Base-by-base conservation (phyloP, 2,888 invertebrate species). In the Coleophora deauratella region DNA sequence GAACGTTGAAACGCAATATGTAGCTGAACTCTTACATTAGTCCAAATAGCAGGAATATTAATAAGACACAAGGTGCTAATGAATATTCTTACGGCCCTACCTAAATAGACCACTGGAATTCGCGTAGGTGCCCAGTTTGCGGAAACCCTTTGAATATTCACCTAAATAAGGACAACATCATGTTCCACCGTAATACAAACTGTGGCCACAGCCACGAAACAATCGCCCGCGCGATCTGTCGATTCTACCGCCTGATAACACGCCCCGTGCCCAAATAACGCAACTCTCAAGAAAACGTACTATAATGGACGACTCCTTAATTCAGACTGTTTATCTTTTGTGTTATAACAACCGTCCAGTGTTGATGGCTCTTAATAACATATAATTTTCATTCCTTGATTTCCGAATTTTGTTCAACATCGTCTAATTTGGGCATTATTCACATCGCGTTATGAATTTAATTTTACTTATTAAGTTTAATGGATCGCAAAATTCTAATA, bases 331-430 rank as follows among this genome's bases (percentile, higher is more conserved):
- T 85, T 84, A 84, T 84, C 80, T 84, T 81, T 82, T 74, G 77
- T 73, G 70, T 80, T 77, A 73, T 72, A 78, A 80, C 77, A 64
- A 73, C 77, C 73, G 63, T 60, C 66, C 63, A 66, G 77, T 84
- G 84, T 81, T 81, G 82, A 81, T 80, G 81, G 73, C 66, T 71
- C 59, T 56, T 84, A 84, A 85, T 85, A 79, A 81, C 70, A 78
- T 79, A 60, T 79, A 76, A 85, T 85, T 84, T 80, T 55, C 63
- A 66, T 73, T 76, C 72, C 70, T 68, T 71, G 73, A 74, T 80
- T 76, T 78, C 74, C 73, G 71, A 79, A 74, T 68, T 72, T 55
- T 73, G 73, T 77, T 74, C 76, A 71, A 72, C 72, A 65, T 63
- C 64, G 63, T 62, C 73, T 76, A 79, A 80, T 76, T 74, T 59